Base-by-base conservation (phyloP, 2,888 invertebrate genomes). In the Melanostoma scalare region DNA sequence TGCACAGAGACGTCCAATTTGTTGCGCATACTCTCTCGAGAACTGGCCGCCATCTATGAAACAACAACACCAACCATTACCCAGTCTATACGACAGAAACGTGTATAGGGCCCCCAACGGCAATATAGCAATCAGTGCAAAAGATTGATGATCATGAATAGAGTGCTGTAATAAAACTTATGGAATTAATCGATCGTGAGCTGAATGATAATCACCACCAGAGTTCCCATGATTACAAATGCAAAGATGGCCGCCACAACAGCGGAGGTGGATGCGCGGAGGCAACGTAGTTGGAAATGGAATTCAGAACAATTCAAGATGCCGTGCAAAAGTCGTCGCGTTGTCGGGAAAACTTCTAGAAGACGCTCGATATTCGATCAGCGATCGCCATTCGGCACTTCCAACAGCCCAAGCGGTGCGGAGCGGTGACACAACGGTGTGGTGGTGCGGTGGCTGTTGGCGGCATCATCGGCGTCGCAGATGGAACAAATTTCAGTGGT, bases 131-230 rank as follows among this genome's bases (percentile, higher is more conserved):
- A 84, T 84, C 84, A 84, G 78, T 69, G 78, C 71, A 75, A 75
- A 78, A 79, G 84, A 84, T 84, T 84, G 84, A 84, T 84, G 84
- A 84, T 84, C 84, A 84, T 84, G 78, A 78, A 84, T 55, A 69
- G 76, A 78, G 71, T 60, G 78, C 53, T 78, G 78, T 44, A 71
- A 74, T 75, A 79, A 84, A 74, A 78, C 78, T 84, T 84, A 84
- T 84, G 84, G 84, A 84, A 84, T 84, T 84, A 84, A 84, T 84
- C 84, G 84, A 78, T 84, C 78, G 84, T 84, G 84, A 78, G 78
- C 60, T 71, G 84, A 78, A 84, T 84, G 84, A 84, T 84, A 84
- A 84, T 84, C 84, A 84, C 84, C 74, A 50, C 61, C 35, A 67
- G 78, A 79, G 84, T 84, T 84, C 84, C 84, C 84, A 84, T 84